Conservation (phyloP, 2,113 vertebrate genomes). For the Saccopteryx leptura region DNA sequence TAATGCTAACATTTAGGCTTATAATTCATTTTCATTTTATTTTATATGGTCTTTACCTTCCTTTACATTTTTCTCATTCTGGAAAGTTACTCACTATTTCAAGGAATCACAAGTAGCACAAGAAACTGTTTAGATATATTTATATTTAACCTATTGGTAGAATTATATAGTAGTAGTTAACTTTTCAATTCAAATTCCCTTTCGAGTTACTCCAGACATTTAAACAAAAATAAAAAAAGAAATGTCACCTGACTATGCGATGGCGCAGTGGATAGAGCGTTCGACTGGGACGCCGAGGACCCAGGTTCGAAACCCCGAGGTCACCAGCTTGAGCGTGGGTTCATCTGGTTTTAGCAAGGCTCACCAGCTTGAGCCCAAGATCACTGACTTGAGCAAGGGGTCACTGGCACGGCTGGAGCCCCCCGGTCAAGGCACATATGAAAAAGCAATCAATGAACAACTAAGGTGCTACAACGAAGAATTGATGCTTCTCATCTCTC, state of each 20-base stretch:
- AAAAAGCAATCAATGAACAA: too few relatives aligned
- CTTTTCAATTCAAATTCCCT: conserved; percentile 44
- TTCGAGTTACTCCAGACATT: neutral
- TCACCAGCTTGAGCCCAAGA: too few relatives aligned
- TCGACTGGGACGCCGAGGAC: too few relatives aligned
- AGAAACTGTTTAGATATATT: neutral
- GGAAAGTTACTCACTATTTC: neutral
- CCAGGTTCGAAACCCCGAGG: too few relatives aligned
- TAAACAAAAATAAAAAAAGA: conserved; percentile 41
- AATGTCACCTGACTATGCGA: neutral
- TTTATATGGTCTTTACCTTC: neutral
- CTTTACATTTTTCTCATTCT: neutral
- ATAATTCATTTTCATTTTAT: neutral
- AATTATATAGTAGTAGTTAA: conserved; percentile 2
- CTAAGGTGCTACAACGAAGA: too few relatives aligned
- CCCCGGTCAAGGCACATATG: too few relatives aligned
- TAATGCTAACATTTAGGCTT: neutral
- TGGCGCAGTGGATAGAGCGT: too few relatives aligned
- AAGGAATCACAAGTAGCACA: conserved; percentile 10
- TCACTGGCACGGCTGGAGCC: too few relatives aligned
- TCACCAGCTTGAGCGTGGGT: too few relatives aligned
- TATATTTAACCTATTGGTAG: neutral
- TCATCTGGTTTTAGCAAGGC: too few relatives aligned
- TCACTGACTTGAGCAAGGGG: too few relatives aligned
- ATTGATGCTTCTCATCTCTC: too few relatives aligned